Percentiles rank a stretch among this genome's conserved stretches.
phyloP scores from a whole-genome alignment of 1,140 invertebrate genomes.

The Dolichoris vasculosae region DNA sequence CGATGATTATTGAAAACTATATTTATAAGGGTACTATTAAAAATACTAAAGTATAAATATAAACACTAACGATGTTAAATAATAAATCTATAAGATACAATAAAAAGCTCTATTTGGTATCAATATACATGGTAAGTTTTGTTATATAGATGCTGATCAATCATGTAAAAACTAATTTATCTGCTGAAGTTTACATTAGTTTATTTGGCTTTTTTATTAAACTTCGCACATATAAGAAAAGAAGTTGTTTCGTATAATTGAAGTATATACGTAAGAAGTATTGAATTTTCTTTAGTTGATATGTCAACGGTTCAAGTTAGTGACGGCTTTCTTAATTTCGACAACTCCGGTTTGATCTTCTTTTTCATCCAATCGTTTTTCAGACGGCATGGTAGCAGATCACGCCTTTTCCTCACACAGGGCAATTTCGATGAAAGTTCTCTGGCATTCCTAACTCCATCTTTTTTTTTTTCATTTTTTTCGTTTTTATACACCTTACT shows the following conservation, averaged over 20 bases:
- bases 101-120: too few relatives aligned
- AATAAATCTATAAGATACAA: too few relatives aligned
- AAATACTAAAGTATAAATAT: too few relatives aligned
- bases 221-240: background rate
- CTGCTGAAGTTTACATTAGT: background rate
- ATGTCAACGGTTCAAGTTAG: conserved; percentile 17
- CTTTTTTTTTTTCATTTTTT: conserved; percentile 20
- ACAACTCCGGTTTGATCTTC: conserved; percentile 46
- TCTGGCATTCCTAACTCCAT: background rate
- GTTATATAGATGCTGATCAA: too few relatives aligned
- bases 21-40: too few relatives aligned
- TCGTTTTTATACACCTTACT: background rate
- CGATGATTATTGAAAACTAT: too few relatives aligned
- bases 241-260: background rate
- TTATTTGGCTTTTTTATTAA: background rate
- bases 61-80: too few relatives aligned
- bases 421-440: conserved; percentile 51
- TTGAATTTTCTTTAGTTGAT: conserved; percentile 51
- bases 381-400: conserved; percentile 10
- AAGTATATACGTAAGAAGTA: conserved; percentile 14
- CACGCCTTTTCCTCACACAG: conserved; percentile 1
- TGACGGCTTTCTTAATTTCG: conserved; percentile 58
- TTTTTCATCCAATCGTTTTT: conserved; percentile 43
- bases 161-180: background rate
- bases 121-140: too few relatives aligned